Evolutionary conservation across 2,888 invertebrate species (phyloP), one percentile per base, ranked within the genome.

Genomic region (Scotopteryx bipunctaria): DNA sequence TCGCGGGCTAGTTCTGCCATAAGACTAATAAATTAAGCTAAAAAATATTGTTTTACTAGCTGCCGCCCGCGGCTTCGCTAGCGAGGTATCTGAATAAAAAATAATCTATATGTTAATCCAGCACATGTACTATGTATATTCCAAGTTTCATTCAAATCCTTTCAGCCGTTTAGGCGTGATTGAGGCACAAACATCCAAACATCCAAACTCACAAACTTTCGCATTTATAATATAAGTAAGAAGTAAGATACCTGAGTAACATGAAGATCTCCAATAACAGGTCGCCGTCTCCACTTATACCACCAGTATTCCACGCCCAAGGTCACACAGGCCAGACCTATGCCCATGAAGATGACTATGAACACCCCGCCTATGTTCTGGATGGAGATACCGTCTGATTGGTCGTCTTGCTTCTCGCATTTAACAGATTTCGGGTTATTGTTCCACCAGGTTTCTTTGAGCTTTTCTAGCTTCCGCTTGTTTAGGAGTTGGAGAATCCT

Each of bases 311-410:
- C 99, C 55, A 98, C 95, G 0, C 95, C 95, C 27, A 99, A 89
- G 0, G 98, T 98, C 37, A 98, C 84, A 67, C 97, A 97, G 0
- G 98, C 98, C 76, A 98, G 91, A 0, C 95, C 96, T 21, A 98
- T 98, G 0, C 98, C 98, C 66, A 98, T 97, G 73, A 98, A 97
- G 59, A 99, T 98, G 0, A 99, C 98, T 44, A 99, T 97, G 78
- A 99, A 99, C 0, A 99, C 99, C 0, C 99, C 99, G 36, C 98
- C 99, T 63, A 99, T 99, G 79, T 99, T 99, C 74, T 98, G 95
- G 55, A 99, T 98, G 54, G 98, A 98, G 73, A 99, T 99, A 38
- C 99, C 99, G 75, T 98, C 99, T 2, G 96, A 96, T 75, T 98
- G 97, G 74, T 98, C 96, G 72, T 97, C 97, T 45, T 96, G 95